Base-by-base conservation (phyloP, 53 echinoderm and acorn worm species). In the Mesocentrotus franciscanus region DNA sequence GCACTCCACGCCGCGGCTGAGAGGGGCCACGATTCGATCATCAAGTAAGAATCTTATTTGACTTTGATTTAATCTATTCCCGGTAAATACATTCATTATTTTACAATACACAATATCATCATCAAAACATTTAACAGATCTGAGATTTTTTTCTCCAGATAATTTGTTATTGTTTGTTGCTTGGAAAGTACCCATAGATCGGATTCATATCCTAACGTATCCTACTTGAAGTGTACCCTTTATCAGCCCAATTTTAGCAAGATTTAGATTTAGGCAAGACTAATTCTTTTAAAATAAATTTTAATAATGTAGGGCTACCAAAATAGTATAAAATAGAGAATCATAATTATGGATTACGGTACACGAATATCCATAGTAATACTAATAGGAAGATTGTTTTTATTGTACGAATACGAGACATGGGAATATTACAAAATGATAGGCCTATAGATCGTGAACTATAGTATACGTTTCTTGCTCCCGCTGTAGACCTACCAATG, bases 1-100 rank as follows among this genome's bases (percentile, higher is more conserved):
- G 97, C 97, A 0, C 94, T 98, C 8, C 99, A 98, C 89, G 97
- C 99, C 79, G 99, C 99, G 12, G 95, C 99, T 20, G 97, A 98
- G 76, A 96, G 96, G 61, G 97, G 97, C 17, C 97, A 98, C 71
- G 96, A 96, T 58, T 58, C 90, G 1, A 61, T 97, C 26, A 95
- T 97, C 71, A 95, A 96, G 99, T 98, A 92, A 95, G 97, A 62
- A 60, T 16, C 22, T 49, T 0, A 49, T 56, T 85, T 57, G 5
- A 12, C 13, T 30, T 59, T 60, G 8, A 59, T 27, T 29, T 22
- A 56, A 15, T 26, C n/a, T 18, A 85, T 34, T 85, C 18, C 49
- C 39, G 1, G 39, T 1, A 39, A 39, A 39, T 39, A 3, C 1
- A 49, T 0, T 49, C 0, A 49, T 29, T 74, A 74, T 10, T 74